Base-by-base conservation (phyloP, 2,888 invertebrate genomes). In the Allophyes oxyacanthae region DNA sequence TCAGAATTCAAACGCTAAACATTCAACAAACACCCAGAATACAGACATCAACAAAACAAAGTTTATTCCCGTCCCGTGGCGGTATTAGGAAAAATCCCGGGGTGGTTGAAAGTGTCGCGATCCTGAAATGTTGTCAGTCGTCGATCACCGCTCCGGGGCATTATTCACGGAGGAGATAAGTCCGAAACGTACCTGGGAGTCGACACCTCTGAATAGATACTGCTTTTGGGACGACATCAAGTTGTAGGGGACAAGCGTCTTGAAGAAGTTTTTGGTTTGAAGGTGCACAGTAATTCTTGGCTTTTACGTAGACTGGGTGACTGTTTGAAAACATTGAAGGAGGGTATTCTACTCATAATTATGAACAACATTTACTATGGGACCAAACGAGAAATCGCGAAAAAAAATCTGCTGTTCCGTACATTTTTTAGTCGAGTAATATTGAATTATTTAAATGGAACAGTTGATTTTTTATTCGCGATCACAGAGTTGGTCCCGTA, bases 131-230 rank as follows among this genome's bases (percentile, higher is more conserved):
- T 85, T 86, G 83, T 79, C 85, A 82, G 84, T 86, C 86, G 85
- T 88, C 88, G 83, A 87, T 88, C 89, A 86, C 82, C 64, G 82
- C 79, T 80, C 78, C 69, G 69, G 78, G 79, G 78, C 85, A 88
- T 88, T 88, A 88, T 85, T 89, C 89, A 88, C 82, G 77, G 58
- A 59, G 61, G 79, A 84, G 88, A 88, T 88, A 88, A 87, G 83
- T 84, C 68, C 75, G 51, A 75, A 75, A 78, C 69, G 76, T 79
- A 80, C 76, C 81, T 81, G 81, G 56, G 78, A 74, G 65, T 80
- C 77, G 77, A 76, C 82, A 78, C 79, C 79, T 82, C 76, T 72
- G 82, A 78, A 79, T 77, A 80, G 82, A 82, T 83, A 82, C 77
- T 67, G 61, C 63, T 70, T 58, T 68, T 58, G 14, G 41, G 6